Conservation (phyloP, 1,140 invertebrate genomes). For the Nephila pilipes region DNA sequence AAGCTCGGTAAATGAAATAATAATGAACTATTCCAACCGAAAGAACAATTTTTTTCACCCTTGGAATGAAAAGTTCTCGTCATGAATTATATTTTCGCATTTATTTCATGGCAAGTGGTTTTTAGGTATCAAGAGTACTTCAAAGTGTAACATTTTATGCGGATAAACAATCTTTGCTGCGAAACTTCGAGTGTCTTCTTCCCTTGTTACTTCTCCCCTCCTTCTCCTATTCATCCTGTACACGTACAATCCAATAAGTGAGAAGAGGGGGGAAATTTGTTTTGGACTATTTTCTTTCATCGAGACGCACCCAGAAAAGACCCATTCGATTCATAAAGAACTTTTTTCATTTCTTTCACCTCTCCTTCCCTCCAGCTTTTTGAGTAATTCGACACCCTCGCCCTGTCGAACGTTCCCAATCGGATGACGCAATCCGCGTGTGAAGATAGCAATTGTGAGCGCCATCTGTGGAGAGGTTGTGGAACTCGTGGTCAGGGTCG, state of each 20-base stretch:
- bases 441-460: neutral
- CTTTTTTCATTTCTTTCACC: neutral
- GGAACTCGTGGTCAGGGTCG: neutral
- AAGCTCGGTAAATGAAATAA: too few species aligned
- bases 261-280: neutral
- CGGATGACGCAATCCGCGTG: neutral
- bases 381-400: neutral
- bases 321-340: neutral
- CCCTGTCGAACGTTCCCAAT: neutral
- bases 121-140: neutral
- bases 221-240: neutral
- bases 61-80: too few species aligned
- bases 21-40: too few species aligned
- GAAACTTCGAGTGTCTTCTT: neutral
- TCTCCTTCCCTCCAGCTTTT: neutral
- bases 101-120: neutral
- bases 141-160: neutral
- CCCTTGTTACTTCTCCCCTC: neutral
- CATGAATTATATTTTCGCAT: too few species aligned
- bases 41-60: too few species aligned
- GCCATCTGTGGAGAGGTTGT: neutral
- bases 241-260: neutral
- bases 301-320: conserved; percentile 9
- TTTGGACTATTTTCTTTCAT: neutral
- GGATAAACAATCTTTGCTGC: neutral